Evolutionary conservation across 2,888 invertebrate species (phyloP), one percentile per base, ranked within the genome.

Genomic region (Frankliniella intonsa): DNA sequence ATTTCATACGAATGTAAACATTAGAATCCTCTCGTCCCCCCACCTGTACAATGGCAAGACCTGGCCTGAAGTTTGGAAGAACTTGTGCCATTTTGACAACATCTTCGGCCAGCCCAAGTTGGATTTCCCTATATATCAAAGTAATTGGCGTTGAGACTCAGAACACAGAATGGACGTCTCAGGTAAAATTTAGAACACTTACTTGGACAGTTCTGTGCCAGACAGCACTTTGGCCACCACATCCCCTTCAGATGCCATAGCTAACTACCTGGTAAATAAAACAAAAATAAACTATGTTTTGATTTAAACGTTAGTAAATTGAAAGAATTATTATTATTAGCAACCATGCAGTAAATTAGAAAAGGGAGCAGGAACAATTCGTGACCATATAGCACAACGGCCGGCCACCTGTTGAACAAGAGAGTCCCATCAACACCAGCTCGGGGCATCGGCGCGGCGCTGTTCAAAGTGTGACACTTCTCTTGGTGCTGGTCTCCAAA

Each of bases 21-120:
- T 98, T 98, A 80, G 99, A 99, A 89, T 99, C 99, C 88, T 97
- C 97, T 0, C 98, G 91, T 1, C 94, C 94, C 17, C 99, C 99
- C 83, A 99, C 99, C 91, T 99, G 95, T 80, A 99, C 95, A 87
- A 99, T 97, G 38, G 97, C 95, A 84, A 99, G 90, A 19, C 94
- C 93, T 0, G 94, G 94, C 84, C 88, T 88, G 87, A 94, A 96
- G 81, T 84, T 84, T 7, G 84, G 84, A 62, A 85, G 49, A 22
- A 76, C 82, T 38, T 83, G 55, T 22, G 83, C 80, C 84, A 94
- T 87, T 82, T 89, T 88, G 8, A 87, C 86, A 8, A 97, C 94
- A 86, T 95, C 92, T 85, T 89, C 88, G 11, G 91, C 90, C 80
- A 97, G 89, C 80, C 92, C 90, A 86, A 91, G 90, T 83, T 93